phyloP scores from a whole-genome alignment of 2,113 vertebrate species.

The Dissostichus mawsoni region DNA sequence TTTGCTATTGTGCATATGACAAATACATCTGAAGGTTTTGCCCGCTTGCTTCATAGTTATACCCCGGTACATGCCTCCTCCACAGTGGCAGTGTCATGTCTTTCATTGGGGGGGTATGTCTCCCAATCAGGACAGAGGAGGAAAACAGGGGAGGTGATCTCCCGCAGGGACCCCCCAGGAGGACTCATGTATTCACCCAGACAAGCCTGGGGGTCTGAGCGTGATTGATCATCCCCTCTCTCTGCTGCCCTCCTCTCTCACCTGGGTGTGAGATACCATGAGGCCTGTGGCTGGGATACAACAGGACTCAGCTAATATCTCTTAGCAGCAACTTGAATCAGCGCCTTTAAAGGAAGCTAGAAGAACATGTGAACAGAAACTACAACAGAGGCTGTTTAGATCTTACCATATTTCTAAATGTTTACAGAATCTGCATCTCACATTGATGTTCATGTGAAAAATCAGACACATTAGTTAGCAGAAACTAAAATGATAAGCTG shows the following conservation, averaged over 20 bases:
- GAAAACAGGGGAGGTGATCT: constrained; percentile 75
- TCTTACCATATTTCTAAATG: background rate
- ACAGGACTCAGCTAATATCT: background rate
- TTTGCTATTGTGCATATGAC: too few species aligned
- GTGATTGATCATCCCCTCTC: constrained; percentile 75
- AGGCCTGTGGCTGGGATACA: constrained; percentile 28
- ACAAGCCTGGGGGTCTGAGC: constrained; percentile 72
- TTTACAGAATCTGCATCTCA: background rate
- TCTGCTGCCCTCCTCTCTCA: constrained; percentile 77
- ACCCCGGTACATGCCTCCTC: background rate
- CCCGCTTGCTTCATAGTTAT: constrained; percentile 1
- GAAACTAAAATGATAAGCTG: background rate
- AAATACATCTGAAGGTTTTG: background rate
- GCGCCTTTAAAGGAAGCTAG: background rate
- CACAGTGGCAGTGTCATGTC: constrained; percentile 27
- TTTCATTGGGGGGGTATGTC: constrained; percentile 25
- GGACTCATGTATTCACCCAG: constrained; percentile 74
- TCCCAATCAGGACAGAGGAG: constrained; percentile 49
- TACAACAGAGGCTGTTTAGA: background rate
- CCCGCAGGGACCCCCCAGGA: constrained; percentile 76
- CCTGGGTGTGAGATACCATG: constrained; percentile 79
- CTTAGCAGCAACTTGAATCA: background rate
- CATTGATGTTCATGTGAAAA: background rate
- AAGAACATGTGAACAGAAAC: too few species aligned
- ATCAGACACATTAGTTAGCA: background rate